Base-by-base conservation (phyloP, 2,797 vertebrate genomes). In the Onychomys leucogaster region DNA sequence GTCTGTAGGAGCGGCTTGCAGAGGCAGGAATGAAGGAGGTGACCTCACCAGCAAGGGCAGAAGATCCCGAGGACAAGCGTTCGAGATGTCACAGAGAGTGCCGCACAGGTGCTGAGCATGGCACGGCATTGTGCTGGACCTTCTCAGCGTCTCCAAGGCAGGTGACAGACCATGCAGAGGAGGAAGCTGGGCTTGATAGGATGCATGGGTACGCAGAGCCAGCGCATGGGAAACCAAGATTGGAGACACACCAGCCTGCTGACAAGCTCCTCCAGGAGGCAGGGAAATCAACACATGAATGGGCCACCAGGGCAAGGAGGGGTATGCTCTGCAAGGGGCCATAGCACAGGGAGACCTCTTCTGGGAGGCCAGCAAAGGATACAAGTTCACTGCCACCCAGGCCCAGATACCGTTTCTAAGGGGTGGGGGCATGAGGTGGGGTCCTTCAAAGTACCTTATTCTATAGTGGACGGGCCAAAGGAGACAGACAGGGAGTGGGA, bases 211-310 rank as follows among this genome's bases (percentile, higher is more conserved):
- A 32, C 11, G 0, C 84, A 81, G n/a, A 77, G 46, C 9, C 3
- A 0, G 41, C 52, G 3, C 0, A 1, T 0, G n/a, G 2, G 9
- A 29, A 67, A n/a, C 46, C 69, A 8, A 57, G n/a, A 34, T 3
- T 1, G 11, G 73, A 67, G 65, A 9, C 14, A 41, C 9, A 1
- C 0, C 1, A 25, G 21, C 12, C 46, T 32, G n/a, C 29, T n/a
- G 10, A 16, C 10, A 2, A 81, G 37, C 43, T 73, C 41, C 67
- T 85, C 59, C 71, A 0, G 0, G 1, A 71, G 25, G 32, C 14
- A 11, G 52, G 13, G 52, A 52, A 61, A 59, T 11, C 85, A 52
- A 4, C 6, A 2, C 12, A 5, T 14, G 10, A 29, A 76, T 46
- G 71, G 55, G 41, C 16, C 12, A 9, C 29, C 19, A 34, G 10